phyloP scores from a whole-genome alignment of 2,888 invertebrate species.

The Tachina fera region DNA sequence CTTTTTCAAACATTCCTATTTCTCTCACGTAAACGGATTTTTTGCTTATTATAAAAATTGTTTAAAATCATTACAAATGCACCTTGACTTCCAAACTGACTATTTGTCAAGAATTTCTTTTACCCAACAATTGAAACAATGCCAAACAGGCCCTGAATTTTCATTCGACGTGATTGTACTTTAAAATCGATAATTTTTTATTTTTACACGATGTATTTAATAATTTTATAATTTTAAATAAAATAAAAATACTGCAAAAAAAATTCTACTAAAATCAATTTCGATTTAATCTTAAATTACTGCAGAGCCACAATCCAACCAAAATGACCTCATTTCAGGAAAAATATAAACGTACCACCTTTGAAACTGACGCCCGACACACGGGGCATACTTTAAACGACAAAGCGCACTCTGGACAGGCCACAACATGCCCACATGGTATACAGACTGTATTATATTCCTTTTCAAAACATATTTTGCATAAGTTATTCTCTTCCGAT shows the following conservation, averaged over 20 bases:
- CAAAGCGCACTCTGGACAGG: conserved; percentile 95
- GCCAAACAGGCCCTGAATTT: not conserved
- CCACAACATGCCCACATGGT: conserved; percentile 97
- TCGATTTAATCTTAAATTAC: not conserved
- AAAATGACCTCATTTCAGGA: conserved; percentile 75
- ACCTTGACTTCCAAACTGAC: too few relatives aligned
- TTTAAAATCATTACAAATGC: too few relatives aligned
- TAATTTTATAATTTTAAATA: conserved; percentile 10
- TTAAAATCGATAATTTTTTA: not conserved
- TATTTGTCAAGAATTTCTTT: too few relatives aligned
- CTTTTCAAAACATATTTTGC: conserved; percentile 95
- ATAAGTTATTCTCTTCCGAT: conserved; percentile 86
- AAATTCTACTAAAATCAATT: not conserved
- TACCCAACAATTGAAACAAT: too few relatives aligned
- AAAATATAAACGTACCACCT: conserved; percentile 83
- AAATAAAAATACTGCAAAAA: conserved; percentile 7
- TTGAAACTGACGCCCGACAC: conserved; percentile 90
- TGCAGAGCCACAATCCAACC: not conserved
- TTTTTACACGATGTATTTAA: conserved; percentile 10
- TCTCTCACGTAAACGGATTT: too few relatives aligned
- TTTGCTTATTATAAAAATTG: too few relatives aligned
- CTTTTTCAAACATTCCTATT: too few relatives aligned
- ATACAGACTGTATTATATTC: conserved; percentile 95
- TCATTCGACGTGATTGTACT: not conserved
- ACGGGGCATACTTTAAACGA: conserved; percentile 93